phyloP scores from a whole-genome alignment of 2,888 invertebrate species.

The Empis livida region DNA sequence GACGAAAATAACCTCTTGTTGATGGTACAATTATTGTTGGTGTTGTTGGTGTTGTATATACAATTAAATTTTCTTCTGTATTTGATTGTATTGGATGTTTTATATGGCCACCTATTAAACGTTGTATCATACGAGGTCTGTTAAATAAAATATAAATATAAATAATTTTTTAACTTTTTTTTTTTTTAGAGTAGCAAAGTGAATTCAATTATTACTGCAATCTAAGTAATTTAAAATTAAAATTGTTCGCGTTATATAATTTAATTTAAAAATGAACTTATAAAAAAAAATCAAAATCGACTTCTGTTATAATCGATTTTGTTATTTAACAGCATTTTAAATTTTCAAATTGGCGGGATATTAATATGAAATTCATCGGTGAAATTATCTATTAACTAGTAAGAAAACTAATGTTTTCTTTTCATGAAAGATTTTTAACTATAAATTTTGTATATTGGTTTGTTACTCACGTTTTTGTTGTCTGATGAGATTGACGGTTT shows the following conservation, averaged over 20 bases:
- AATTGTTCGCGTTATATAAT: too few species aligned
- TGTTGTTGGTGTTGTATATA: slow-evolving; percentile 1
- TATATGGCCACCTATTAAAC: slow-evolving; percentile 57
- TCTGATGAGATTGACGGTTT: slow-evolving; percentile 7
- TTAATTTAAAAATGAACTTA: too few species aligned
- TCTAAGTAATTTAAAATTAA: not conserved
- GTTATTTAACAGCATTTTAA: slow-evolving; percentile 10
- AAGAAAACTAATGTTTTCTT: too few species aligned
- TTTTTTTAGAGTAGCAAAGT: slow-evolving; percentile 6
- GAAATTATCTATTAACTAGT: too few species aligned
- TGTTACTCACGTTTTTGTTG: slow-evolving; percentile 30
- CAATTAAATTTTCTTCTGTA: not conserved
- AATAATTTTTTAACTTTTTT: slow-evolving; percentile 28
- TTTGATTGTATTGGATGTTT: slow-evolving; percentile 18
- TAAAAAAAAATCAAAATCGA: too few species aligned
- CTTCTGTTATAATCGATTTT: too few species aligned
- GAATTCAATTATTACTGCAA: too few species aligned
- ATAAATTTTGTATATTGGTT: not conserved
- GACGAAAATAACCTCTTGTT: slow-evolving; percentile 12
- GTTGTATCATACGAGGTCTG: slow-evolving; percentile 45
- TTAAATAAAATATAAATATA: slow-evolving; percentile 9
- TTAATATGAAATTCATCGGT: too few species aligned
- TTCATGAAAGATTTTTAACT: too few species aligned
- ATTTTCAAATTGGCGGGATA: slow-evolving; percentile 4
- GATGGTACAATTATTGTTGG: too few species aligned